Conservation (phyloP, 2,888 invertebrate species). For the Eurytoma californica region DNA sequence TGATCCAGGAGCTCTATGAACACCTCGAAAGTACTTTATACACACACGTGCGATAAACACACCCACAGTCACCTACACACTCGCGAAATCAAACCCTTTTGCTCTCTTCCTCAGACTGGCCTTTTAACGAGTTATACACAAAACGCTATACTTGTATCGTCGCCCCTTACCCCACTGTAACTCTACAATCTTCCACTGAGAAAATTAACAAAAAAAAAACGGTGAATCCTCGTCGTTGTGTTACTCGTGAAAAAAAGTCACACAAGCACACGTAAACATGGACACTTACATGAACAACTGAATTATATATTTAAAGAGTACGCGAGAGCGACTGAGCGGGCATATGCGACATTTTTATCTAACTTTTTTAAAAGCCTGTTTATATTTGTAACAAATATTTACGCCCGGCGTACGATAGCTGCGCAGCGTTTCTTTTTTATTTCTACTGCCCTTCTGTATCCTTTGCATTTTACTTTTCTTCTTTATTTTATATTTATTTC, state of each 20-base stretch:
- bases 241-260: slow-evolving; percentile 10
- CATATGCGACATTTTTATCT: slow-evolving; percentile 31
- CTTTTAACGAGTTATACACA: slow-evolving; percentile 42
- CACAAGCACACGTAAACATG: not conserved
- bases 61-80: slow-evolving; percentile 7
- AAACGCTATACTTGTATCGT: slow-evolving; percentile 3
- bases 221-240: slow-evolving; percentile 25
- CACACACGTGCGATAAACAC: not conserved
- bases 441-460: not conserved
- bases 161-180: slow-evolving; percentile 23
- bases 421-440: slow-evolving; percentile 39
- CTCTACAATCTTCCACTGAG: slow-evolving; percentile 32
- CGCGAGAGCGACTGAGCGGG: slow-evolving; percentile 26
- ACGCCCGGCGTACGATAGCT: slow-evolving; percentile 14
- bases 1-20: slow-evolving; percentile 34
- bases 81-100: slow-evolving; percentile 20
- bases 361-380: slow-evolving; percentile 41
- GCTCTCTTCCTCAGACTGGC: slow-evolving; percentile 52
- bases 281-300: slow-evolving; percentile 12
- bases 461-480: slow-evolving; percentile 20
- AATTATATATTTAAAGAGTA: slow-evolving; percentile 26
- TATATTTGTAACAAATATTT: not conserved
- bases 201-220: slow-evolving; percentile 4
- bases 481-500: not conserved
- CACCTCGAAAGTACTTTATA: slow-evolving; percentile 11